Evolutionary conservation across 2,888 invertebrate genomes (phyloP), one percentile per base, ranked within the genome.

Genomic region (Augochlorella aurata): DNA sequence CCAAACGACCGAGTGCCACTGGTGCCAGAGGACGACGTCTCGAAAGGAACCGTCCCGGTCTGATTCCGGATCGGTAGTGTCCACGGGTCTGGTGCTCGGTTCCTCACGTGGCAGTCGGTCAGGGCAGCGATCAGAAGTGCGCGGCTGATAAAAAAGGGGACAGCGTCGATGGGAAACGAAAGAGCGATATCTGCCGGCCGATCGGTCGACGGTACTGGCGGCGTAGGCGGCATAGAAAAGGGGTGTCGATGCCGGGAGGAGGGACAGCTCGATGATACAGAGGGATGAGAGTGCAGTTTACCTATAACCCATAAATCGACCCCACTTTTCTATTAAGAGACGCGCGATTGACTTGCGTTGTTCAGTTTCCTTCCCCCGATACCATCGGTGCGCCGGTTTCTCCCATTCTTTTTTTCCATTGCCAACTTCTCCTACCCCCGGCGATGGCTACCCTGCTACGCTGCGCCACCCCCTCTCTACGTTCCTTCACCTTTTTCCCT

Each of bases 251-350:
- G 77, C 73, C 71, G 71, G 58, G 82, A 65, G 86, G 83, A 82
- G 87, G 82, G 86, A 58, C 76, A 72, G 86, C 63, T 79, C 82
- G 89, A 88, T 89, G 90, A 88, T 83, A 87, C 84, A 84, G 84
- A 85, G 83, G 88, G 89, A 85, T 84, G 86, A 87, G 89, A 86
- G 90, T 87, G 88, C 88, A 92, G 92, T 92, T 92, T 93, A 91
- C 92, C 93, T 93, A 92, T 92, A 93, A 93, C 93, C 92, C 93
- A 93, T 93, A 93, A 93, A 93, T 93, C 93, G 93, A 93, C 92
- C 92, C 92, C 92, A 92, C 93, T 93, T 93, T 93, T 93, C 93
- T 93, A 93, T 93, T 93, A 93, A 93, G 92, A 92, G 92, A 92
- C 92, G 92, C 92, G 91, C 93, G 93, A 93, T 93, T 93, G 93